Evolutionary conservation across 30 jellyfish, hydroid and myxozoan genomes (phyloP).

Genomic region (Calvadosia cruxmelitensis): DNA sequence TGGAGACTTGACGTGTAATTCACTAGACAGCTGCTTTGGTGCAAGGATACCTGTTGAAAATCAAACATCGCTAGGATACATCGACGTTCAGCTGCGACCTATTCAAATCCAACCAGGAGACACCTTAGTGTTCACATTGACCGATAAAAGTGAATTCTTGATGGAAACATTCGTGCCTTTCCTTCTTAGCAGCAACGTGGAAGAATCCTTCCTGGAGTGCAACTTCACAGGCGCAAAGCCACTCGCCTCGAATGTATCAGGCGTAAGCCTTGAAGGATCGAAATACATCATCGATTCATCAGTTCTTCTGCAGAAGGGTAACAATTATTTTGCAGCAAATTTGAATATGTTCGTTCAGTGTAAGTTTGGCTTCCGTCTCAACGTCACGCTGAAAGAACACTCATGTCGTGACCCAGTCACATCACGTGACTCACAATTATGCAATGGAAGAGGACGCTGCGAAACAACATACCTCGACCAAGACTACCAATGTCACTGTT

Average conservation of each 20-base stretch:
- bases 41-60: background rate
- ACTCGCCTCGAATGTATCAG: constrained; percentile 25
- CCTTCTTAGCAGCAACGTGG: constrained; percentile 43
- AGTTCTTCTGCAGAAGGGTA: constrained; percentile 37
- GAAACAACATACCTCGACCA: constrained; percentile 44
- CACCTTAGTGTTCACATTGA: constrained; percentile 60
- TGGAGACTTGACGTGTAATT: constrained; percentile 55
- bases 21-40: constrained; percentile 64
- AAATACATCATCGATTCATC: constrained; percentile 47
- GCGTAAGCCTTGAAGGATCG: constrained; percentile 18
- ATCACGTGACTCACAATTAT: constrained; percentile 10
- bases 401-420: constrained; percentile 40
- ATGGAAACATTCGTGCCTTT: constrained; percentile 58
- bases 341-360: constrained; percentile 64
- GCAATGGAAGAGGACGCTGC: constrained; percentile 85
- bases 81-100: constrained; percentile 84
- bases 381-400: constrained; percentile 73
- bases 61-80: constrained; percentile 14
- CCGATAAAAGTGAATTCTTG: constrained; percentile 57
- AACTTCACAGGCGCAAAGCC: constrained; percentile 62
- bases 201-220: constrained; percentile 58
- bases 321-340: constrained; percentile 85
- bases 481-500: constrained; percentile 60
- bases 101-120: constrained; percentile 72
- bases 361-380: constrained; percentile 77